Percentiles rank a stretch among this genome's conserved stretches.
These are phyloP conservation scores for Trisateles emortualis DNA, from an alignment of 2,888 invertebrate species.

Conservation along the genomic window DNA sequence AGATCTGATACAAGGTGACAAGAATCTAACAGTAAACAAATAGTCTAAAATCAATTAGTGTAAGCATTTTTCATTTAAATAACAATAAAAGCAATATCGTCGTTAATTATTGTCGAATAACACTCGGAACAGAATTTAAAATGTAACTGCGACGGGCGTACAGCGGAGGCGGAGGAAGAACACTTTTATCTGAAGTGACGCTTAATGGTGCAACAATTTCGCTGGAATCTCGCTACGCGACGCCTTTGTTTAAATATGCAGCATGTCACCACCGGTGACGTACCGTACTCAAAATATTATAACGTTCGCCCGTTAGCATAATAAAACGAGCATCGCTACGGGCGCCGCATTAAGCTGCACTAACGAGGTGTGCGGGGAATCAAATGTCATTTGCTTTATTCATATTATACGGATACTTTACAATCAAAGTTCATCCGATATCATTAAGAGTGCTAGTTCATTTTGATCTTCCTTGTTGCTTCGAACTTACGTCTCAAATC, in stretches of 20 bases:
- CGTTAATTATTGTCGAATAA: slow-evolving; percentile 43
- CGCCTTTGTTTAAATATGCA: slow-evolving; percentile 74
- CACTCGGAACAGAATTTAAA: slow-evolving; percentile 35
- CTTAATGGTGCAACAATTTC: slow-evolving; percentile 50
- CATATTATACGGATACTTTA: slow-evolving; percentile 39
- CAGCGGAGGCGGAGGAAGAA: slow-evolving; percentile 15
- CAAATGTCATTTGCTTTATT: slow-evolving; percentile 55
- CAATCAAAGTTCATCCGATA: slow-evolving; percentile 12
- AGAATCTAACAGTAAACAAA: too few relatives aligned
- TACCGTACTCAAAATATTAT: slow-evolving; percentile 80
- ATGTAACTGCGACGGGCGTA: slow-evolving; percentile 18
- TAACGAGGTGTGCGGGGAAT: slow-evolving; percentile 70
- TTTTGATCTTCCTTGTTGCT: neutral
- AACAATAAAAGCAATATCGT: slow-evolving; percentile 28
- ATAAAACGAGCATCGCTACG: slow-evolving; percentile 77
- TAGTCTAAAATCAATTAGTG: neutral
- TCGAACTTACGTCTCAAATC: too few relatives aligned
- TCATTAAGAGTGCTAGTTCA: neutral
- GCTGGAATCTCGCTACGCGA: slow-evolving; percentile 45
- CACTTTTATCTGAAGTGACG: slow-evolving; percentile 49
- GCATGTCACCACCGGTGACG: slow-evolving; percentile 77
- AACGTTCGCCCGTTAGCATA: slow-evolving; percentile 79
- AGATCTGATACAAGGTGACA: too few relatives aligned
- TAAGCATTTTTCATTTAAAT: neutral
- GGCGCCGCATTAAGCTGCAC: slow-evolving; percentile 74